These are phyloP conservation scores for Holacanthus passer DNA, from an alignment of 2,113 vertebrate genomes.

Conservation along the genomic window DNA sequence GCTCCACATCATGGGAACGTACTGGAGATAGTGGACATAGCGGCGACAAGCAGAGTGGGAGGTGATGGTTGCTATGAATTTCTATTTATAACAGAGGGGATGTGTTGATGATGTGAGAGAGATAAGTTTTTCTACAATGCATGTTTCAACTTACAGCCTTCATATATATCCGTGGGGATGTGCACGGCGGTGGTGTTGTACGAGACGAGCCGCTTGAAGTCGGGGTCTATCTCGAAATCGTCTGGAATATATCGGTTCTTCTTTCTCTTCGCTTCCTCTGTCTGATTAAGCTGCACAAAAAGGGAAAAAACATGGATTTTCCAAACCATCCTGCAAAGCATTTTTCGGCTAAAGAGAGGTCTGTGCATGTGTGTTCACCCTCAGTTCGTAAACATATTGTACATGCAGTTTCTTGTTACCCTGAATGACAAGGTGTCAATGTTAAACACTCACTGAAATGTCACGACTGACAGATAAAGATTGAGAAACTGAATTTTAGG, in stretches of 20 bases:
- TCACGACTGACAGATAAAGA: slow-evolving; percentile 10
- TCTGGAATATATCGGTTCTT: slow-evolving; percentile 87
- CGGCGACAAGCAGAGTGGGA: not conserved
- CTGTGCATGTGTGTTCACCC: not conserved
- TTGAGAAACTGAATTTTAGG: slow-evolving; percentile 22
- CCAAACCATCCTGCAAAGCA: not conserved
- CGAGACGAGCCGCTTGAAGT: slow-evolving; percentile 89
- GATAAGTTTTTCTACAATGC: not conserved
- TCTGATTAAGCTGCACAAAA: slow-evolving; percentile 86
- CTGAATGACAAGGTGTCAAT: slow-evolving; percentile 27
- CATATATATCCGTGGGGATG: slow-evolving; percentile 95
- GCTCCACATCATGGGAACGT: slow-evolving; percentile 34
- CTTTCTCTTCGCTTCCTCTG: slow-evolving; percentile 69
- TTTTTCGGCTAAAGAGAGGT: not conserved
- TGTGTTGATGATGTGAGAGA: not conserved
- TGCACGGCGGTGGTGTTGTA: slow-evolving; percentile 94
- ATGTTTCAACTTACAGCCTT: slow-evolving; percentile 91
- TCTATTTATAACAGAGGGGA: slow-evolving; percentile 5
- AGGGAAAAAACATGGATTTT: slow-evolving; percentile 11
- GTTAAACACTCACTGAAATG: slow-evolving; percentile 9
- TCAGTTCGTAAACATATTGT: not conserved
- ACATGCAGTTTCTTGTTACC: not conserved
- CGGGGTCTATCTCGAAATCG: slow-evolving; percentile 88
- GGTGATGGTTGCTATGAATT: not conserved
- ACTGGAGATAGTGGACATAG: slow-evolving; percentile 47